Base-by-base conservation (phyloP, 2,113 vertebrate species). In the Heliornis fulica region DNA sequence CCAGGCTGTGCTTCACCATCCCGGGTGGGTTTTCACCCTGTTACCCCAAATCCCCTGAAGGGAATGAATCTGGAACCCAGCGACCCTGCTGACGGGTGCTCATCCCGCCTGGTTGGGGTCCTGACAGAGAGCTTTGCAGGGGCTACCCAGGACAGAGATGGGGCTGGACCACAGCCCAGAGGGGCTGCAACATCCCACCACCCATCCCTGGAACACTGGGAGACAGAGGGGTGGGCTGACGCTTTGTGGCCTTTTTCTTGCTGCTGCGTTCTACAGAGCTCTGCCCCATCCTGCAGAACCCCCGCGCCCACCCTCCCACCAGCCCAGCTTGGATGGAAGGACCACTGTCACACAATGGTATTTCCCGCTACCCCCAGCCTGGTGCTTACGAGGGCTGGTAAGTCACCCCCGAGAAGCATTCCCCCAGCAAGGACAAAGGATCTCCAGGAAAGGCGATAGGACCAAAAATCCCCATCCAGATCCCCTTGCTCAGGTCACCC, bases 261-360 rank as follows among this genome's bases (percentile, higher is more conserved):
- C 41, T 32, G 50, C 28, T 41, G 17, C 5, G 0, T 64, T 83
- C 41, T 7, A 21, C 0, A 59, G n/a, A 57, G 40, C 3, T 5
- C 26, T 65, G 32, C 29, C n/a, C 32, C 43, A 10, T 36, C 53
- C 68, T 16, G 11, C 51, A 65, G 74, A 93, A n/a, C n/a, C n/a
- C n/a, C n/a, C n/a, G n/a, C n/a, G n/a, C n/a, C n/a, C n/a, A n/a
- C n/a, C n/a, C n/a, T n/a, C n/a, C n/a, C n/a, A n/a, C n/a, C 45
- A 69, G 17, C 22, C 43, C 2, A 0, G 25, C 14, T 26, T 56
- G 63, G 69, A 60, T 48, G 74, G 61, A 68, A 76, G 1, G 23
- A 36, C 41, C 61, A 16, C 32, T 16, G 0, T 22, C 70, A 19
- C 4, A 0, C n/a, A 5, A 0, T 0, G 2, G 0, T 20, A 48